Base-by-base conservation (phyloP, 2,888 invertebrate species). In the Drosophila anomalata region DNA sequence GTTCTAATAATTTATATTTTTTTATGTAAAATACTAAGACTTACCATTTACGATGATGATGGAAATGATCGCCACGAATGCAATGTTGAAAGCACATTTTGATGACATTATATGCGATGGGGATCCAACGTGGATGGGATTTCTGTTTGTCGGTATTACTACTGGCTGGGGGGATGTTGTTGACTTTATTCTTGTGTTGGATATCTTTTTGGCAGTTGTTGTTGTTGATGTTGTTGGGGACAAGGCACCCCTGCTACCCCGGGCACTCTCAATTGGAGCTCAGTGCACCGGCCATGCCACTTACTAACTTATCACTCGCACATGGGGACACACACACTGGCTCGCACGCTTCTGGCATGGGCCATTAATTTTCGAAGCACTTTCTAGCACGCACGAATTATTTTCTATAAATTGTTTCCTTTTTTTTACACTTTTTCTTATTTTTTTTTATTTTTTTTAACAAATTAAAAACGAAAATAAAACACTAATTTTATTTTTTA, bases 21-120 rank as follows among this genome's bases (percentile, higher is more conserved):
- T 79, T 17, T 17, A 17, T 17, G 17, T 17, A 1, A 17, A 17
- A 17, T 17, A 17, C 17, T 17, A 17, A 17, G 17, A 17, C 17
- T 17, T 17, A 91, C 91, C 91, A 90, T 91, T 91, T 91, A 89
- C 91, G 90, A 90, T 90, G 91, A 91, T 91, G 90, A 91, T 91
- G 88, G 89, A 90, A 90, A 90, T 90, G 84, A 90, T 90, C 88
- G 89, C 90, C 88, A 89, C 88, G 88, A 90, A 90, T 89, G 90
- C 89, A 87, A 91, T 89, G 80, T 90, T 88, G 90, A 91, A 90
- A 90, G 90, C 91, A 91, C 91, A 91, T 91, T 86, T 90, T 90
- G 91, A 89, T 90, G 91, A 90, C 91, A 91, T 91, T 90, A 90
- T 90, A 74, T 76, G 75, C 57, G 66, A 78, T 57, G 72, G 65